Conservation (phyloP, 2,113 vertebrate species). For the Emberiza fucata region DNA sequence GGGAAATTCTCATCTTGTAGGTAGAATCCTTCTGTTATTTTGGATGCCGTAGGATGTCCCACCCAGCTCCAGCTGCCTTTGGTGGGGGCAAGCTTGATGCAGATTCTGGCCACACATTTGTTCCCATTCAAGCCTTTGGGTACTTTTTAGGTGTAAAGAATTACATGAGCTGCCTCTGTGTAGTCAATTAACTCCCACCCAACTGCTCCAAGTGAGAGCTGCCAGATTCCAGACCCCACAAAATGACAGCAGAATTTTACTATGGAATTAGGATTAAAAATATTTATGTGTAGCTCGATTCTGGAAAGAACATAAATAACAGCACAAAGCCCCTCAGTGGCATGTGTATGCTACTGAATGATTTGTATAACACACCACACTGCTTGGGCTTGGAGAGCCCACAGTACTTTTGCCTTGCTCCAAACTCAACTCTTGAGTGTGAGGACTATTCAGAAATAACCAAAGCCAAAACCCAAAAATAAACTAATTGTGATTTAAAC, state of each 20-base stretch:
- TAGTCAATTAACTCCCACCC: not conserved
- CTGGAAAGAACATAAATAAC: not conserved
- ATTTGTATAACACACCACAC: not conserved
- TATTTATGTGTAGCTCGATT: not conserved
- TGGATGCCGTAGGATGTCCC: not conserved
- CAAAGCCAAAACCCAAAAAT: accelerated
- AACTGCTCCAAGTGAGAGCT: not conserved
- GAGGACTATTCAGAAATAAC: not conserved
- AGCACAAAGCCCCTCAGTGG: not conserved
- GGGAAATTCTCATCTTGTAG: not conserved
- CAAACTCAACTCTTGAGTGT: not conserved
- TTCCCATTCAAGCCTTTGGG: not conserved
- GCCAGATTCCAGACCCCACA: not conserved
- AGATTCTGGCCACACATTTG: not conserved
- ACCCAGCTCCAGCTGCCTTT: not conserved
- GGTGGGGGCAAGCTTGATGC: not conserved
- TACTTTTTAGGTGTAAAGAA: not conserved
- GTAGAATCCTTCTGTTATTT: not conserved
- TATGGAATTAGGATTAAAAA: not conserved
- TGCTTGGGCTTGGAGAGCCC: not conserved
- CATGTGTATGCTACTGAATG: not conserved
- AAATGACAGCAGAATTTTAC: not conserved
- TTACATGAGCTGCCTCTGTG: not conserved
- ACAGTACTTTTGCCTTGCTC: not conserved
- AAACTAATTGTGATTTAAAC: not conserved